Base-by-base conservation (phyloP, 1,140 invertebrate genomes). In the Heliconius eleuchia region DNA sequence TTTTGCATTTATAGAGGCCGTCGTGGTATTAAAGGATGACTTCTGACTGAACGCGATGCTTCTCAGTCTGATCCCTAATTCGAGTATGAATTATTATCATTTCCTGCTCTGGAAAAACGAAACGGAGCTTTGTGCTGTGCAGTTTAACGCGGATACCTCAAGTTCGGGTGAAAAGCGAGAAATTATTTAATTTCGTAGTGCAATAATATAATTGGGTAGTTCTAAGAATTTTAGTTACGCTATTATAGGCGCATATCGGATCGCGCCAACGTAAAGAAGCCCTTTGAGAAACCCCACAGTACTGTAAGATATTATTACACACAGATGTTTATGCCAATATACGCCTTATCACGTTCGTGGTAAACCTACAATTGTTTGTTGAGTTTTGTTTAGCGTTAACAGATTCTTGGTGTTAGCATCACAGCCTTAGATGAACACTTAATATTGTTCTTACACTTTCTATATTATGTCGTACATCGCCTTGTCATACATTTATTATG, bases 201-300 rank as follows among this genome's bases (percentile, higher is more conserved):
- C 13, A 30, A 30, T 60, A 30, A 30, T 66, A 16, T 30, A 66
- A 66, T 66, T 66, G 23, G 30, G 23, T 30, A 16, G 18, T 30
- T 16, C 23, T 13, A 66, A 66, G 27, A 66, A 30, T 42, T 37
- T 34, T 76, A 66, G 34, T 72, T 72, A 72, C n/a, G 39, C 30
- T 23, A 27, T 27, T 66, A 46, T 76, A 39, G 39, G 37, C 27
- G 60, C 60, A 60, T 66, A 66, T 76, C 74, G 37, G 55, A 37
- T 76, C 34, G 55, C 74, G 42, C 60, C 57, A 60, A 76, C 74
- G 74, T 60, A 76, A 18, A 42, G 74, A 76, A 76, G 57, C 55
- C 74, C 57, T 76, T 42, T 39, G n/a, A 52, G 57, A 42, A 76
- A 50, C 60, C 60, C 23, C 27, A 30, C 60, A 66, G 60, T 50